phyloP scores from a whole-genome alignment of 2,888 invertebrate genomes.

The Megastigmus dorsalis region DNA sequence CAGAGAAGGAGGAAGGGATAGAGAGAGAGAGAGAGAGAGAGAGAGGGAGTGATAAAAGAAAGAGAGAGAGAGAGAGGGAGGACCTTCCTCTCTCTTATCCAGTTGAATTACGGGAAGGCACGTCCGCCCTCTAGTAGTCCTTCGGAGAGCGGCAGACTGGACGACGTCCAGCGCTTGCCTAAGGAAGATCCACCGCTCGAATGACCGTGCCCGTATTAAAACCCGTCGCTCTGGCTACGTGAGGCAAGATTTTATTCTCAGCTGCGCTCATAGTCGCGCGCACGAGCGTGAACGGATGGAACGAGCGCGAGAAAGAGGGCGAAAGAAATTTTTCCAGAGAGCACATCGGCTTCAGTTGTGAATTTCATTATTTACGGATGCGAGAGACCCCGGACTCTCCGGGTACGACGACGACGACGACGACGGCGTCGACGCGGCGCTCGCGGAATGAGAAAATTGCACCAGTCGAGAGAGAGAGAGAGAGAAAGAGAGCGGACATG shows the following conservation, averaged over 20 bases:
- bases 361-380: conserved; percentile 41
- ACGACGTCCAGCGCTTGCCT: conserved; percentile 62
- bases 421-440: background rate
- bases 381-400: too few relatives aligned
- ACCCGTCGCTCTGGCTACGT: conserved; percentile 57
- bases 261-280: background rate
- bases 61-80: conserved; percentile 48
- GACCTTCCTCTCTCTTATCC: conserved; percentile 58
- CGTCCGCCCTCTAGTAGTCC: conserved; percentile 64
- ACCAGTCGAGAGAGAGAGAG: too few relatives aligned
- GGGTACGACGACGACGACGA: too few relatives aligned
- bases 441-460: conserved; percentile 7
- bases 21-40: background rate
- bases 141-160: conserved; percentile 56
- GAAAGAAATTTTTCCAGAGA: background rate
- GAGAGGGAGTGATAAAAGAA: conserved; percentile 10
- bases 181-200: conserved; percentile 53
- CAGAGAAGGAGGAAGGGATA: background rate
- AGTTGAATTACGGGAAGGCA: conserved; percentile 68
- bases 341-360: background rate
- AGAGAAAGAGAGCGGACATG: too few relatives aligned
- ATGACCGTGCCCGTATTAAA: conserved; percentile 62
- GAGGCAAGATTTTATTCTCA: conserved; percentile 58
- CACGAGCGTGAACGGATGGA: background rate
- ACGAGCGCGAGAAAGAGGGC: background rate